Conservation (phyloP, 2,113 vertebrate species). For the Falco punctatus region DNA sequence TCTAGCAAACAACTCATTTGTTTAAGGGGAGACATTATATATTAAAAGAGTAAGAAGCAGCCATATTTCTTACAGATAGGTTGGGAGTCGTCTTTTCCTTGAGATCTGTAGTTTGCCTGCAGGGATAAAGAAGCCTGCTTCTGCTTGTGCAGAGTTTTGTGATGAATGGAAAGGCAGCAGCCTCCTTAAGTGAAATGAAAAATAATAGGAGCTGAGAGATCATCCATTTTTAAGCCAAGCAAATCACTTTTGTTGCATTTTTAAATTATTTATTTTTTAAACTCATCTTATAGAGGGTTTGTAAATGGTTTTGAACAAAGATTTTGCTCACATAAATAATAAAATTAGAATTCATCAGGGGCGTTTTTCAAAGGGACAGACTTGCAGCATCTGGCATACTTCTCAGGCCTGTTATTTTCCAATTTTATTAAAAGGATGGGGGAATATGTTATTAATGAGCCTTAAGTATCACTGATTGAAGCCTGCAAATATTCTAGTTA, state of each 20-base stretch:
- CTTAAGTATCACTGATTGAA: background rate
- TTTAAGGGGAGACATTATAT: background rate
- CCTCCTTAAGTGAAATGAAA: background rate
- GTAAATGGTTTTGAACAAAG: background rate
- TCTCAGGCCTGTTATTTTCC: background rate
- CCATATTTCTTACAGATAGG: background rate
- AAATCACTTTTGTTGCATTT: background rate
- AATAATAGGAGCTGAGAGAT: background rate
- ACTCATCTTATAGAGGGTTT: background rate
- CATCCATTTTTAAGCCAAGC: background rate
- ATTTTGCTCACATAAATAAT: background rate
- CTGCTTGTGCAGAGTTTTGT: background rate
- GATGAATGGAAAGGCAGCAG: background rate
- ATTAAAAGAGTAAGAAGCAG: background rate
- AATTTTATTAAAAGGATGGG: background rate
- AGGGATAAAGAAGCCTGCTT: background rate
- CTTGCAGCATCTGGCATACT: background rate
- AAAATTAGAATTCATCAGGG: background rate
- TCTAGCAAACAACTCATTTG: background rate
- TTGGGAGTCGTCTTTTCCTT: background rate
- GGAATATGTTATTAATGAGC: background rate
- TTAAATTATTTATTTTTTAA: background rate
- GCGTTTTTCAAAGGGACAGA: background rate
- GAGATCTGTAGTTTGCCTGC: background rate
- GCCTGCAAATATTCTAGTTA: background rate